Evolutionary conservation across 2,888 invertebrate species (phyloP).

Genomic region (Tenthredo notha): DNA sequence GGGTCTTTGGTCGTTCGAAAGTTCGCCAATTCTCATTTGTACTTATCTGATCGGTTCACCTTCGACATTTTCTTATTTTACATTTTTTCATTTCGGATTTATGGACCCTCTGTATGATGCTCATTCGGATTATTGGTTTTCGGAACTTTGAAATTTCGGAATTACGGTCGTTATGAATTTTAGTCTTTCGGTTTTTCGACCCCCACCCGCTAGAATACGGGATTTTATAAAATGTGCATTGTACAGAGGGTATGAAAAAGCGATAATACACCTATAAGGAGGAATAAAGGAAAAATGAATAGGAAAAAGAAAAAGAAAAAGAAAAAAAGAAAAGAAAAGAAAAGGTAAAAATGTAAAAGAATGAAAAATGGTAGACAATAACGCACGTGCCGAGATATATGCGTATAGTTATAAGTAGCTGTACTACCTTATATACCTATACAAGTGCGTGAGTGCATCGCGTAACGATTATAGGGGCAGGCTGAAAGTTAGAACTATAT

Average conservation of each 20-base stretch:
- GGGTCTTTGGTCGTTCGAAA: too few species aligned
- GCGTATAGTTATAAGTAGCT: constrained; percentile 42
- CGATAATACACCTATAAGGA: background rate
- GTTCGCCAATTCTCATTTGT: too few species aligned
- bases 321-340: background rate
- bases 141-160: too few species aligned
- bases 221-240: background rate
- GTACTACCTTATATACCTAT: background rate
- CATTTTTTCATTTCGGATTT: too few species aligned
- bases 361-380: constrained; percentile 29
- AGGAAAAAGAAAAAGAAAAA: background rate
- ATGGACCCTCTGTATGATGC: too few species aligned
- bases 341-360: background rate
- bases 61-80: too few species aligned
- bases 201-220: too few species aligned
- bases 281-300: background rate
- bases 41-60: too few species aligned
- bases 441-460: constrained; percentile 49
- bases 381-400: constrained; percentile 50
- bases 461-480: constrained; percentile 53
- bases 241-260: background rate
- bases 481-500: constrained; percentile 33
- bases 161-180: too few species aligned
- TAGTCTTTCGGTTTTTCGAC: too few species aligned
- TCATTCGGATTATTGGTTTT: too few species aligned